Evolutionary conservation across 2,797 vertebrate species (phyloP).

Genomic region (Champsocephalus esox): DNA sequence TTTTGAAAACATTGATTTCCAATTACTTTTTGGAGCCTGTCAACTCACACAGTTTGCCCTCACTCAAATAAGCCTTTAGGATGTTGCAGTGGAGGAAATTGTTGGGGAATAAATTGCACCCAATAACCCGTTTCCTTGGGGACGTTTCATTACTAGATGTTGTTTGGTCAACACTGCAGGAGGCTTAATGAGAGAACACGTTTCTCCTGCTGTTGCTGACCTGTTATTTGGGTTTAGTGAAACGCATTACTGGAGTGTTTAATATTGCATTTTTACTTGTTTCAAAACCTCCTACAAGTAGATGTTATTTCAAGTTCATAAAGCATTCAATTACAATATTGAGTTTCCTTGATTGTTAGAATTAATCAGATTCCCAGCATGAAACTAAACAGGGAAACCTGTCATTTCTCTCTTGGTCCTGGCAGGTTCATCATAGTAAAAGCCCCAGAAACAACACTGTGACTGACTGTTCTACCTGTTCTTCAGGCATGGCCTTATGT

Average conservation of each 20-base stretch:
- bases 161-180: no score
- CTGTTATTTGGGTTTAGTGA: no score
- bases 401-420: conserved; percentile 9
- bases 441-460: conserved; percentile 22
- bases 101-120: conserved; percentile 2
- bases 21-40: conserved; percentile 5
- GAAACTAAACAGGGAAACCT: background rate
- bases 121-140: conserved; percentile 6
- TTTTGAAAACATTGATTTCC: conserved; percentile 26
- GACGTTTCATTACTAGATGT: background rate
- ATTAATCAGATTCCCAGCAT: background rate
- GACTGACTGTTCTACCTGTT: conserved; percentile 40
- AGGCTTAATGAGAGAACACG: no score
- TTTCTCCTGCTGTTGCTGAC: no score
- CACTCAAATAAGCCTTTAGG: conserved; percentile 6
- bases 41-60: conserved; percentile 10
- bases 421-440: conserved; percentile 26
- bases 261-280: no score
- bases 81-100: conserved; percentile 6
- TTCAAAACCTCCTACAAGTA: background rate
- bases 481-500: conserved; percentile 17
- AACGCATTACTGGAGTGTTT: no score
- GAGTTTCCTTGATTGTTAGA: background rate
- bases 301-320: conserved; percentile 14
- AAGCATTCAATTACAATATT: conserved; percentile 18